Conservation (phyloP, 2,797 vertebrate species). For the Chaunax sp. region DNA sequence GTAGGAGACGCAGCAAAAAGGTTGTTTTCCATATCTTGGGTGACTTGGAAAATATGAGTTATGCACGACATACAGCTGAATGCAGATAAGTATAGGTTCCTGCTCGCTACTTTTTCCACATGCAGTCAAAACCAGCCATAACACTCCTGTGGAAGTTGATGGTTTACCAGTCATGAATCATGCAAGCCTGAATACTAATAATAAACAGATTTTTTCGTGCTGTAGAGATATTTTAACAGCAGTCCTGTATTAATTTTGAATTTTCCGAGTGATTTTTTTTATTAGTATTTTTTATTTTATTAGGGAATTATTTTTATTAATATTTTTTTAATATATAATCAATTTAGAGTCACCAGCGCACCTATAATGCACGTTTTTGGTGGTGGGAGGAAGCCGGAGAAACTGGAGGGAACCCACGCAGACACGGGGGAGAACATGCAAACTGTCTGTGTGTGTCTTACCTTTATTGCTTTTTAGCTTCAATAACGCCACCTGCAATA, state of each 20-base stretch:
- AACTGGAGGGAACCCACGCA: no score
- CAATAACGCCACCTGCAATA: conserved; percentile 53
- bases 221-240: conserved; percentile 1
- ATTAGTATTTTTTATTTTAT: conserved; percentile 65
- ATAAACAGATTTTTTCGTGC: neutral
- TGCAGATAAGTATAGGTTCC: conserved; percentile 23
- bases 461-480: conserved; percentile 56
- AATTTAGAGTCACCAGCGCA: no score
- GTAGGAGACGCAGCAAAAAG: conserved; percentile 30
- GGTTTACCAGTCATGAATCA: conserved; percentile 2
- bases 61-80: conserved; percentile 6
- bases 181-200: conserved; percentile 1
- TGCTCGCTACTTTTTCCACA: conserved; percentile 4
- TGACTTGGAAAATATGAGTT: conserved; percentile 29
- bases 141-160: neutral
- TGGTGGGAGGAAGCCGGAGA: no score
- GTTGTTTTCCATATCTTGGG: conserved; percentile 47
- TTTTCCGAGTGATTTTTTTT: conserved; percentile 59
- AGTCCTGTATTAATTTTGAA: conserved; percentile 16
- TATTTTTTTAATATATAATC: conserved; percentile 42
- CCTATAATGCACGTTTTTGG: no score
- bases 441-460: conserved; percentile 7
- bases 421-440: no score
- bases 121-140: conserved; percentile 12
- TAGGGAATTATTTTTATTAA: conserved; percentile 55